These are phyloP conservation scores for Syritta pipiens DNA, from an alignment of 2,888 invertebrate genomes.

Conservation along the genomic window DNA sequence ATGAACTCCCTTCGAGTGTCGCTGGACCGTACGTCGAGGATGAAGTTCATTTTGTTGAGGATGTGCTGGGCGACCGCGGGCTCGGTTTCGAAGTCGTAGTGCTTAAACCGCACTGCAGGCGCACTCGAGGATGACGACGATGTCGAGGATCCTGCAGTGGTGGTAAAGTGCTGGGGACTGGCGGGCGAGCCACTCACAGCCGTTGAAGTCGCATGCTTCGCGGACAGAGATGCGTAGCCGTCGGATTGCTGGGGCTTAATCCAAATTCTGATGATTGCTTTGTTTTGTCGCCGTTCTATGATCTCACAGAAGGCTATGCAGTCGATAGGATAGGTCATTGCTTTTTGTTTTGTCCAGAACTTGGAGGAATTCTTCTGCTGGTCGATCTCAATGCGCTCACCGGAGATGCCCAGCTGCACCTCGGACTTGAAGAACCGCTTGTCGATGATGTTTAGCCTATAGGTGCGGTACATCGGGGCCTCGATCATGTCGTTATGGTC, in stretches of 20 bases:
- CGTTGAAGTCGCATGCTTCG: constrained; percentile 26
- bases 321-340: constrained; percentile 92
- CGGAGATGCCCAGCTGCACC: constrained; percentile 92
- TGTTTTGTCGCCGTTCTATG: constrained; percentile 86
- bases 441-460: constrained; percentile 87
- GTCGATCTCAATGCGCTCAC: constrained; percentile 95
- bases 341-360: constrained; percentile 86
- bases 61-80: constrained; percentile 88
- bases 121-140: constrained; percentile 46
- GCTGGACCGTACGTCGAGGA: constrained; percentile 90
- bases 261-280: constrained; percentile 86
- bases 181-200: constrained; percentile 71
- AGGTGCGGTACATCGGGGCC: constrained; percentile 92
- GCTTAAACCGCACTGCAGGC: constrained; percentile 84
- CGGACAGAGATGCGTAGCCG: constrained; percentile 49
- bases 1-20: constrained; percentile 90
- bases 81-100: constrained; percentile 93
- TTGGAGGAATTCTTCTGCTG: constrained; percentile 83
- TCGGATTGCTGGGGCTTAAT: constrained; percentile 80
- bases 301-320: constrained; percentile 92
- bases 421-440: constrained; percentile 90
- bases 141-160: constrained; percentile 69
- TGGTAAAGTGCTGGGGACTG: constrained; percentile 76
- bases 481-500: constrained; percentile 89
- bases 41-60: constrained; percentile 91